A percentile compares a stretch with the other conserved stretches of the same genome.
Evolutionary conservation across 2,797 vertebrate species (phyloP).

Genomic region (Molossus alvarezi): DNA sequence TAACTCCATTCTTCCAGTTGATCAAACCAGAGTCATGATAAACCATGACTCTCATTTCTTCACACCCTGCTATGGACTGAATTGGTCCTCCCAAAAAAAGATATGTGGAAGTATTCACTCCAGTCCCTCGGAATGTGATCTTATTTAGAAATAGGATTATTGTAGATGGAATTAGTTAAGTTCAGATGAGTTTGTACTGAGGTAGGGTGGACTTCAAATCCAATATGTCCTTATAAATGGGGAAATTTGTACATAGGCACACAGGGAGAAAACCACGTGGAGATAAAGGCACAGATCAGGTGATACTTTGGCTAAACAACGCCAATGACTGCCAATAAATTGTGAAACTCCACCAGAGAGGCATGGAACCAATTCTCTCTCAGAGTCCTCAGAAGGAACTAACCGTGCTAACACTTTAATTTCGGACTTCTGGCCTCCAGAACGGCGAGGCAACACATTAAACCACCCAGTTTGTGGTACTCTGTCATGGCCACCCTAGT

Average conservation of each 20-base stretch:
- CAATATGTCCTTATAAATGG: background rate
- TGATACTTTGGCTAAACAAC: background rate
- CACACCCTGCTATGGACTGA: background rate
- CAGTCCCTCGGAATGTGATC: background rate
- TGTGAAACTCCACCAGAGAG: background rate
- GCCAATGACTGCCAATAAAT: background rate
- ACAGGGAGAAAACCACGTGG: background rate
- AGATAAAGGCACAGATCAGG: background rate
- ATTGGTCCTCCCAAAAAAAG: background rate
- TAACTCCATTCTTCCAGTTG: background rate
- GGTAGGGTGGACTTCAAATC: background rate
- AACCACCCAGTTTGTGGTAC: too few species aligned
- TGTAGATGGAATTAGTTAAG: background rate
- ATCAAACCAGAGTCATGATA: background rate
- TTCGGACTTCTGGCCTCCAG: too few species aligned
- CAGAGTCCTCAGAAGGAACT: too few species aligned
- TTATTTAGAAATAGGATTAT: background rate
- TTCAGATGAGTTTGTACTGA: background rate
- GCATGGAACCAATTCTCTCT: background rate
- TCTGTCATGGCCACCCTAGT: too few species aligned
- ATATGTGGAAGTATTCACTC: background rate
- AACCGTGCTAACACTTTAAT: too few species aligned
- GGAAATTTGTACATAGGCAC: background rate
- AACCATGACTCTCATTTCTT: background rate
- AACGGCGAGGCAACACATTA: too few species aligned